Evolutionary conservation across 2,113 vertebrate genomes (phyloP), one percentile per base, ranked within the genome.

Genomic region (Lucifuga dentata): DNA sequence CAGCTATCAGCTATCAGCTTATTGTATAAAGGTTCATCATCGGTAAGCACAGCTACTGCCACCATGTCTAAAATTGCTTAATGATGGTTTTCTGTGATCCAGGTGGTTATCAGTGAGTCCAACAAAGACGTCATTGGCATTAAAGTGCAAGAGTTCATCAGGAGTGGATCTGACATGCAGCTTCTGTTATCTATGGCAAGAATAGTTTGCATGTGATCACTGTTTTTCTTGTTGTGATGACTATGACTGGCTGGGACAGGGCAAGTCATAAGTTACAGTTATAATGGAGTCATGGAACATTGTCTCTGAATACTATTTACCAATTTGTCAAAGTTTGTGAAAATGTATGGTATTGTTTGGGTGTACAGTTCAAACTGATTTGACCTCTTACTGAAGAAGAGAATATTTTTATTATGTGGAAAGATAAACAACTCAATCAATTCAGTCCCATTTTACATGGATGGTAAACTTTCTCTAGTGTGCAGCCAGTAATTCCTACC

Each of bases 131-230:
- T 17, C 40, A 51, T 63, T 81, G 16, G 61, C 1, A 57, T 63
- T 19, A 51, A 55, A 44, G 7, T 23, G 12, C 23, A 11, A 46
- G 44, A 16, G n/a, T 20, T 29, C 43, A 38, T 66, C 38, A 48
- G 26, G n/a, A 65, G 24, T 4, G 5, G 50, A 51, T 29, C 32
- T 59, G 38, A 71, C 57, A 63, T 19, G 29, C 12, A 40, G 17
- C 35, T 16, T 58, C 58, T 61, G 19, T 71, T 79, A 59, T 85
- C 50, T 49, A 16, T 44, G 19, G 17, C 32, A 16, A 39, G 61
- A 45, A 66, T 58, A 56, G 75, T 79, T 61, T 35, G 76, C 74
- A 77, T 77, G 72, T 81, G 74, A 73, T 80, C 44, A 38, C 40
- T 26, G 24, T 11, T 55, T 71, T 55, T 17, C 43, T 50, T 45